Conservation (phyloP, 35 echinoderm and acorn worm species). For the Antedon bifida region DNA sequence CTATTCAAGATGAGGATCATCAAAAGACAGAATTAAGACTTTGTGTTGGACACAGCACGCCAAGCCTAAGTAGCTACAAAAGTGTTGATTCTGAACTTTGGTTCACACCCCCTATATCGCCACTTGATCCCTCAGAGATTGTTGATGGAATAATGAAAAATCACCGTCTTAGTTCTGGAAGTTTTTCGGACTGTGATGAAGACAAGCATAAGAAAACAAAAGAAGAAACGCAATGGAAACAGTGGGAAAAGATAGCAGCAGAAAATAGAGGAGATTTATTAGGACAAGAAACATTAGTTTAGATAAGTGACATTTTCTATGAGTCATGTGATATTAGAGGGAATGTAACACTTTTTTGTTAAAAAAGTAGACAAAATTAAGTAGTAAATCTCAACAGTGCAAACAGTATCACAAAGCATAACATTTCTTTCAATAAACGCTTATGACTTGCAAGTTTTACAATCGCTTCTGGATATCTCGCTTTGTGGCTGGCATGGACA, state of each 20-base stretch:
- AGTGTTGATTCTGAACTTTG: neutral
- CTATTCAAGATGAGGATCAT: neutral
- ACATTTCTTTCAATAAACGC: too few relatives aligned
- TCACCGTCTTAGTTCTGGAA: neutral
- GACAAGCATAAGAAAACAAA: neutral
- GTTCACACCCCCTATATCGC: neutral
- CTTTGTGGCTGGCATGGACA: too few relatives aligned
- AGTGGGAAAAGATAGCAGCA: neutral
- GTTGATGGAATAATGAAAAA: neutral
- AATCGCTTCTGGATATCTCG: too few relatives aligned
- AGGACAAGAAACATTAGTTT: neutral
- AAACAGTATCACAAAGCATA: too few relatives aligned
- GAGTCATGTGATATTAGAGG: too few relatives aligned
- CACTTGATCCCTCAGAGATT: neutral
- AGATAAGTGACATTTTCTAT: too few relatives aligned
- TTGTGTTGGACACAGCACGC: neutral
- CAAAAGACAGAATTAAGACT: neutral
- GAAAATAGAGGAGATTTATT: neutral
- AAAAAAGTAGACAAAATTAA: too few relatives aligned
- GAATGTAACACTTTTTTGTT: too few relatives aligned
- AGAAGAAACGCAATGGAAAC: neutral
- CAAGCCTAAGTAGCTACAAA: neutral
- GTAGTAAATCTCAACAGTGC: too few relatives aligned
- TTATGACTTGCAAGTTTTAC: too few relatives aligned
- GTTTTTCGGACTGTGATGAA: neutral